Percentiles rank a stretch among this genome's conserved stretches.
Conservation (phyloP, 2,888 invertebrate species). For the Gryllus longicercus region DNA sequence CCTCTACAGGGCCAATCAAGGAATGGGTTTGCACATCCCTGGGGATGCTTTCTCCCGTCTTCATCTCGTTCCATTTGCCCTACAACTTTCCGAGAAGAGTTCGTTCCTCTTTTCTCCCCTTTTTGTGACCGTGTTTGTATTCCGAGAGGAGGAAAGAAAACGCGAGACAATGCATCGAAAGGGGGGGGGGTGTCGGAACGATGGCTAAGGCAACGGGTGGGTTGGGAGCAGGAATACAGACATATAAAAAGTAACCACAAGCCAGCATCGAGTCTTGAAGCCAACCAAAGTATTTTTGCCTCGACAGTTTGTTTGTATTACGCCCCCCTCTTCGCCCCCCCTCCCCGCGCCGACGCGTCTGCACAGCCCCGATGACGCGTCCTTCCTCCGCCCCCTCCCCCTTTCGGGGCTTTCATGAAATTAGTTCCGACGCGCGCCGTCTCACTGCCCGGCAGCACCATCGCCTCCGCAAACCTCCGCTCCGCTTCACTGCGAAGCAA, state of each 20-base stretch:
- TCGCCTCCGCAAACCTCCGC: not conserved
- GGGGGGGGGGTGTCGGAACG: not conserved
- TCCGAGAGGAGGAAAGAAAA: too few species aligned
- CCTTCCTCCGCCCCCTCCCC: not conserved
- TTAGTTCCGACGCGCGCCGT: not conserved
- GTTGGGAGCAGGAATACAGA: not conserved
- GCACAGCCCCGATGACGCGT: not conserved
- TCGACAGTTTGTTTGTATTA: not conserved
- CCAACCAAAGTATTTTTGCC: not conserved
- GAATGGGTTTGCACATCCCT: too few species aligned
- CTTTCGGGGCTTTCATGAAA: not conserved
- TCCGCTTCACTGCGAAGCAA: too few species aligned
- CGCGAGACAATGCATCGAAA: too few species aligned
- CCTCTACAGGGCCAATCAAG: too few species aligned
- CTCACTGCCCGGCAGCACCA: not conserved
- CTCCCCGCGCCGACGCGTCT: not conserved
- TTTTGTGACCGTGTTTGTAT: too few species aligned
- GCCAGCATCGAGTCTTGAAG: too few species aligned
- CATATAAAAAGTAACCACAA: not conserved
- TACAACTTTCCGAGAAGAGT: not conserved
- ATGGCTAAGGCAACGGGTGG: not conserved
- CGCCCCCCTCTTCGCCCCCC: not conserved
- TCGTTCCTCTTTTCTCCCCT: not conserved
- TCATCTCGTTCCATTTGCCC: too few species aligned
- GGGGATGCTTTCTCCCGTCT: too few species aligned